Percentiles rank a stretch among this genome's conserved stretches.
Conservation (phyloP, 1,140 invertebrate genomes). For the Maniola jurtina region DNA sequence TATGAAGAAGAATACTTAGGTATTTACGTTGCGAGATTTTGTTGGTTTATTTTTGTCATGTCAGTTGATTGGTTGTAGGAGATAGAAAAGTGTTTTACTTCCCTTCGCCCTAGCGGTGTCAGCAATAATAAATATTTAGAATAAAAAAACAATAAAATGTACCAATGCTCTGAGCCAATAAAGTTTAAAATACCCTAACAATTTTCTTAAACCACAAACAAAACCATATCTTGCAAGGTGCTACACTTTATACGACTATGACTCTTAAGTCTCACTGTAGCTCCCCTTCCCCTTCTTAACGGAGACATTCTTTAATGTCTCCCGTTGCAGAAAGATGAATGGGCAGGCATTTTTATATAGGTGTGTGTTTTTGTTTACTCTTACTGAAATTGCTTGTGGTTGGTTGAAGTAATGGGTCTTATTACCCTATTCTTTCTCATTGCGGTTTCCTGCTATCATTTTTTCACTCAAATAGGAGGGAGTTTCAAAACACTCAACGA, state of each 20-base stretch:
- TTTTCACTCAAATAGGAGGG: not conserved
- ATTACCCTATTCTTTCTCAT: slow-evolving; percentile 55
- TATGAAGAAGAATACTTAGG: no score
- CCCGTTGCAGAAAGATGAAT: slow-evolving; percentile 75
- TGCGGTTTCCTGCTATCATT: slow-evolving; percentile 56
- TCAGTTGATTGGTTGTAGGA: slow-evolving; percentile 6
- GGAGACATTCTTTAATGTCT: slow-evolving; percentile 76
- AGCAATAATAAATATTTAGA: slow-evolving; percentile 59
- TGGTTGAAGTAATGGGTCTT: slow-evolving; percentile 61
- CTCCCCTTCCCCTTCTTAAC: slow-evolving; percentile 69
- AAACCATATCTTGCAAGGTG: slow-evolving; percentile 31
- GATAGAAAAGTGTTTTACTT: slow-evolving; percentile 11
- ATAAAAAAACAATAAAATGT: slow-evolving; percentile 53
- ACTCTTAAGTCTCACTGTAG: slow-evolving; percentile 39
- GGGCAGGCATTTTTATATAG: slow-evolving; percentile 72
- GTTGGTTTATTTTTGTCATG: slow-evolving; percentile 2
- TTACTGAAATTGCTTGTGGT: slow-evolving; percentile 67
- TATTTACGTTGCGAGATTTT: not conserved
- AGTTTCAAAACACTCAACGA: slow-evolving; percentile 26
- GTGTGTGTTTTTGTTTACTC: slow-evolving; percentile 70
- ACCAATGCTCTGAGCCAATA: slow-evolving; percentile 32
- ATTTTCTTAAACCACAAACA: slow-evolving; percentile 27
- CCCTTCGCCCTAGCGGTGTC: slow-evolving; percentile 32
- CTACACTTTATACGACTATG: slow-evolving; percentile 53
- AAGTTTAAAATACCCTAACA: slow-evolving; percentile 44